phyloP scores from a whole-genome alignment of 2,797 vertebrate species.

The Hypotaenidia philippensis region DNA sequence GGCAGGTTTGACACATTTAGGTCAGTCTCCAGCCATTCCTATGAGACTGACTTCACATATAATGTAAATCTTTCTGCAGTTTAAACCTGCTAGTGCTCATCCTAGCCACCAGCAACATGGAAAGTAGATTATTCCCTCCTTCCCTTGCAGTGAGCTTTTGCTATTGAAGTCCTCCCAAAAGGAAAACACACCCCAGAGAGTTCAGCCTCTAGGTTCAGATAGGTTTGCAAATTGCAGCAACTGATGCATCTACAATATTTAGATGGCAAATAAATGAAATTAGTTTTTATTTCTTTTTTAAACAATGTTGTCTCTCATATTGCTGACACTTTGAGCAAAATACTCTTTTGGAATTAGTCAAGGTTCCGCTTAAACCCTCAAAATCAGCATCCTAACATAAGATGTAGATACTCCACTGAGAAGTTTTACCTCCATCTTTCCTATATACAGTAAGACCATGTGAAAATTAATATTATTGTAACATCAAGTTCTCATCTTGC shows the following conservation, averaged over 20 bases:
- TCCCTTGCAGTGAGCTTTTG: background rate
- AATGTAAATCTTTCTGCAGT: background rate
- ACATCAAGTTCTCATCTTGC: background rate
- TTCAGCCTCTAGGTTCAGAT: background rate
- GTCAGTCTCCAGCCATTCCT: background rate
- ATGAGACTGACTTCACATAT: background rate
- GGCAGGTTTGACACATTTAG: slow-evolving; percentile 30
- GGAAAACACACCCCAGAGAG: background rate
- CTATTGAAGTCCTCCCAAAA: background rate
- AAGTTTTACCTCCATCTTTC: background rate
- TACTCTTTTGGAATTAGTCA: background rate
- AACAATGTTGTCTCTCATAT: background rate
- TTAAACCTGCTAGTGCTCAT: background rate
- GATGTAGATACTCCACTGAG: background rate
- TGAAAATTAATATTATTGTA: background rate
- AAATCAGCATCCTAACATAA: background rate
- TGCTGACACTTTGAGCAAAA: background rate
- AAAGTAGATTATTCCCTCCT: background rate
- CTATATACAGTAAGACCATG: background rate
- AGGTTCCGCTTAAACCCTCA: background rate
- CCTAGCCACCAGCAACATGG: background rate
- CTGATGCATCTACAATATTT: background rate
- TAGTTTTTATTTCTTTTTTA: background rate
- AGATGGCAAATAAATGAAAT: background rate
- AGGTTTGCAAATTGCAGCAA: background rate